These are phyloP conservation scores for Perca flavescens DNA, from an alignment of 2,113 vertebrate genomes.

Conservation along the genomic window DNA sequence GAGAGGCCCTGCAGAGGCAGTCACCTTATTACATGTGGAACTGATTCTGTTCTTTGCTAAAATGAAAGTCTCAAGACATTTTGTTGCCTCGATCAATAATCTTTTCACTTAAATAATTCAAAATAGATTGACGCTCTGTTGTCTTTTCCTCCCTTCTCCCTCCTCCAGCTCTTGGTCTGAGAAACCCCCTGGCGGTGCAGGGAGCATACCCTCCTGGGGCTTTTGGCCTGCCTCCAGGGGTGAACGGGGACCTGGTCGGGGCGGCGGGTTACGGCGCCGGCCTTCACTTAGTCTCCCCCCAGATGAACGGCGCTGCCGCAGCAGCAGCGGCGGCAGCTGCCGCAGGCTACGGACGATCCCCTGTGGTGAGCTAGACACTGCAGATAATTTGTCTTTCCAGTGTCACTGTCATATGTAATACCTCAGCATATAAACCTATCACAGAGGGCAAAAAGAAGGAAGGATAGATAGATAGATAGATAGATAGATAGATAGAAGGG, in stretches of 20 bases:
- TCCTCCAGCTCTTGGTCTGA: constrained; percentile 87
- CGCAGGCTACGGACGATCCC: constrained; percentile 86
- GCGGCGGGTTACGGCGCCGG: constrained; percentile 84
- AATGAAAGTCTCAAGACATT: not conserved
- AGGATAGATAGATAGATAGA: not conserved
- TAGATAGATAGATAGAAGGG: not conserved
- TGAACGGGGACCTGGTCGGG: constrained; percentile 89
- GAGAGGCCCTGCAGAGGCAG: constrained; percentile 40
- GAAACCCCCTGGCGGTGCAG: constrained; percentile 89
- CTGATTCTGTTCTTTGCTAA: not conserved
- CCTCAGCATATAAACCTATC: constrained; percentile 51
- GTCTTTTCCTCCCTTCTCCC: not conserved
- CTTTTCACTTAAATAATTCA: constrained; percentile 25
- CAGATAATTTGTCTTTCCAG: constrained; percentile 64
- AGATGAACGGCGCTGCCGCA: constrained; percentile 87
- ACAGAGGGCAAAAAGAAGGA: constrained; percentile 25
- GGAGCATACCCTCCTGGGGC: constrained; percentile 88
- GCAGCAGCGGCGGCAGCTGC: constrained; percentile 78
- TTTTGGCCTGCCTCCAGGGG: constrained; percentile 88
- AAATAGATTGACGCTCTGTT: not conserved
- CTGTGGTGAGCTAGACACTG: constrained; percentile 83
- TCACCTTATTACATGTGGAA: constrained; percentile 30
- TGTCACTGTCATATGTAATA: constrained; percentile 62
- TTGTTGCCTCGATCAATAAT: constrained; percentile 24
- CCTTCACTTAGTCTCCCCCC: constrained; percentile 89